Percentiles rank a stretch among this genome's conserved stretches.
phyloP scores from a whole-genome alignment of 1,140 invertebrate genomes.

The Oncopodura yosiiana region DNA sequence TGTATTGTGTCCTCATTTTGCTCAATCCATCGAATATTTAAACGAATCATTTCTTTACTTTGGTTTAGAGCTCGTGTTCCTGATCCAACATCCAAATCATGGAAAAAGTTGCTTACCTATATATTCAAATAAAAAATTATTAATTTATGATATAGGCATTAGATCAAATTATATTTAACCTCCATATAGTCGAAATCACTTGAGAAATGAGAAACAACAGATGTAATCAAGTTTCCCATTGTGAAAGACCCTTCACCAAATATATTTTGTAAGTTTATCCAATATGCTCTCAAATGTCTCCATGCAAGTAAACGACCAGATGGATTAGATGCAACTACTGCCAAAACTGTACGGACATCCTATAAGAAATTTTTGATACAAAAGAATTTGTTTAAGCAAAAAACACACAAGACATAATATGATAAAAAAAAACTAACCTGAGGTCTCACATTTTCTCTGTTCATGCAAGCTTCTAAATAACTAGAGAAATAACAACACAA shows the following conservation, averaged over 20 bases:
- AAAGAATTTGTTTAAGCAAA: constrained; percentile 36
- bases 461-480: constrained; percentile 54
- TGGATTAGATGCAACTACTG: constrained; percentile 54
- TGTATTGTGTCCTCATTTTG: constrained; percentile 52
- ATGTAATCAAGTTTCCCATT: constrained; percentile 57
- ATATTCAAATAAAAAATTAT: constrained; percentile 19
- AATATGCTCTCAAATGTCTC: constrained; percentile 64
- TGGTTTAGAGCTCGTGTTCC: constrained; percentile 57
- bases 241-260: constrained; percentile 59
- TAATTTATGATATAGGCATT: too few species aligned
- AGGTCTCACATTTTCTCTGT: constrained; percentile 54
- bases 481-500: constrained; percentile 37
- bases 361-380: too few species aligned
- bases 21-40: constrained; percentile 66
- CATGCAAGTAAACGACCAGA: constrained; percentile 61
- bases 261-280: constrained; percentile 52
- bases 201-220: constrained; percentile 57
- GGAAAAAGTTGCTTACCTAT: constrained; percentile 59
- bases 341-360: constrained; percentile 58
- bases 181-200: constrained; percentile 62
- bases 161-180: constrained; percentile 42
- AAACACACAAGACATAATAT: background rate
- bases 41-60: constrained; percentile 62
- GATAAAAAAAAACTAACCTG: too few species aligned
- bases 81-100: constrained; percentile 54